phyloP scores from a whole-genome alignment of 2,797 vertebrate genomes.

The Sebastes hubbsi region DNA sequence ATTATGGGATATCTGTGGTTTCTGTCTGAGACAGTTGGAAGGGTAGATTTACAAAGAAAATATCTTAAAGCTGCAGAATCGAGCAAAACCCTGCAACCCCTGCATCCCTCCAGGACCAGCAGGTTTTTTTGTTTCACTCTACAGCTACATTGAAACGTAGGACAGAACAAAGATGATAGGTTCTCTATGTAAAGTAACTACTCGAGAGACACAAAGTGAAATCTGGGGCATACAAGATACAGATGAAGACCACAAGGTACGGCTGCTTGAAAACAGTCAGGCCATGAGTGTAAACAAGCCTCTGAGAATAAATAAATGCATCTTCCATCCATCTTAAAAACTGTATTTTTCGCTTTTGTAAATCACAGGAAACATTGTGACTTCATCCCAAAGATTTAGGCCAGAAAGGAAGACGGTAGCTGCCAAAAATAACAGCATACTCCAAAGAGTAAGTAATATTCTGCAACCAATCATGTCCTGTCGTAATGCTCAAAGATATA shows the following conservation, averaged over 20 bases:
- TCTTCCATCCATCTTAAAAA: background rate
- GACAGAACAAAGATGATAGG: constrained; percentile 1
- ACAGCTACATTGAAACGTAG: background rate
- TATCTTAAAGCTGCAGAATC: constrained; percentile 16
- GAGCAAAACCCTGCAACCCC: constrained; percentile 57
- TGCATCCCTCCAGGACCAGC: constrained; percentile 63
- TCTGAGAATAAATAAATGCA: background rate
- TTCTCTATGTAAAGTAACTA: background rate
- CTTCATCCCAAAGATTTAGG: background rate
- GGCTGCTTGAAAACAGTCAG: background rate
- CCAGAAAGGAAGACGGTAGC: background rate
- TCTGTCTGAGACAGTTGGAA: background rate
- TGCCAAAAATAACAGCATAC: background rate
- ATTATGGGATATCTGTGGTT: constrained; percentile 27
- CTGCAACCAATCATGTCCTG: background rate
- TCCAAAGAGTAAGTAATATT: background rate
- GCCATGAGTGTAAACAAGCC: constrained; percentile 3
- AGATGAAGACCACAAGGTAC: background rate
- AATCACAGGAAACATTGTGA: constrained; percentile 2
- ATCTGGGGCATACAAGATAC: background rate
- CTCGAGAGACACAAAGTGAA: background rate
- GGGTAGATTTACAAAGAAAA: constrained; percentile 28
- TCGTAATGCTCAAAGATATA: background rate
- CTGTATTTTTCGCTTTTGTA: background rate
- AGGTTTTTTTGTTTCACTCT: constrained; percentile 2